Base-by-base conservation (phyloP, 2,888 invertebrate species). In the Eubasilissa splendida region DNA sequence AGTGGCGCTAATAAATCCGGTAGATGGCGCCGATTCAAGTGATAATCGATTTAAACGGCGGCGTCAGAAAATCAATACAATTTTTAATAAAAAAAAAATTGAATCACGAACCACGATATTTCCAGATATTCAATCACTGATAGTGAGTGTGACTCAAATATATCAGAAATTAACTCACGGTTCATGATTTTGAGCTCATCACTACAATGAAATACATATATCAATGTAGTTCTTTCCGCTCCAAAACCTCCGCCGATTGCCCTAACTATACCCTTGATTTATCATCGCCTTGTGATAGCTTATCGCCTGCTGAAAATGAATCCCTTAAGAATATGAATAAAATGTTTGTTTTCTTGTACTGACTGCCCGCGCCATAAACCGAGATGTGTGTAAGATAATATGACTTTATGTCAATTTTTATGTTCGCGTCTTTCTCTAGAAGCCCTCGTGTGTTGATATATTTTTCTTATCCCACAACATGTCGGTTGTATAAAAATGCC, bases 341-440 rank as follows among this genome's bases (percentile, higher is more conserved):
- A 68, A 68, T 68, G 68, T 42, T 42, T 68, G 68, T 42, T 42
- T 68, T 68, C 68, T 42, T 68, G 33, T n/a, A n/a, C 52, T 14
- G 52, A 50, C 1, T n/a, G 52, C 50, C 68, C 50, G 68, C 52
- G 5, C 68, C 68, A 42, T 68, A 68, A 68, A 68, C 50, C 42
- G 11, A 68, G 68, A 68, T 68, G 42, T 33, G 50, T 68, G 68
- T 68, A 68, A 68, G 68, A 68, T 52, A 68, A 50, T 68, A 42
- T 7, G 42, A n/a, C 68, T 68, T 68, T 68, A 68, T 68, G 33
- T 50, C 68, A 52, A 68, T 68, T 68, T 68, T 68, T 50, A 50
- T 33, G 33, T 50, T 14, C 14, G 42, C 50, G 42, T 14, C 68
- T 68, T 68, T 50, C 14, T 50, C 14, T 14, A 42, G 50, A n/a